phyloP scores from a whole-genome alignment of 2,888 invertebrate species.

The Bembecia ichneumoniformis region DNA sequence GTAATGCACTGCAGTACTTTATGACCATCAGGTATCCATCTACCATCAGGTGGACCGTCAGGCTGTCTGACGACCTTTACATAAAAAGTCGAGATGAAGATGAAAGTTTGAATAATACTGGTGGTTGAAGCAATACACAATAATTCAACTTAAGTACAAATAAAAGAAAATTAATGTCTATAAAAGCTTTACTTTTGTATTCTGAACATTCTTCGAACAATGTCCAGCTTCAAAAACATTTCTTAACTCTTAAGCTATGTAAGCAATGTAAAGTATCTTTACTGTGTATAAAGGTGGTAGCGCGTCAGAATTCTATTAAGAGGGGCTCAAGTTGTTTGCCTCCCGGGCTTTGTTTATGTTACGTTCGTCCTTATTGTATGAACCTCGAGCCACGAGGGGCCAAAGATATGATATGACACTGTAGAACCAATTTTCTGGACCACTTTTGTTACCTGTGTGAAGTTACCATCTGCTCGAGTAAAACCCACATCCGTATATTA shows the following conservation, averaged over 20 bases:
- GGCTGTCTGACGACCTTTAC: no score
- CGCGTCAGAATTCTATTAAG: slow-evolving; percentile 54
- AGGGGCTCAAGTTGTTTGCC: slow-evolving; percentile 51
- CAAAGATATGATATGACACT: slow-evolving; percentile 33
- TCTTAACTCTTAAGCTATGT: slow-evolving; percentile 12
- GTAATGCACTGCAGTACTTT: no score
- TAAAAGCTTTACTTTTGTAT: background rate
- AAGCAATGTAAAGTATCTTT: slow-evolving; percentile 39
- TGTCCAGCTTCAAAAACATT: slow-evolving; percentile 16
- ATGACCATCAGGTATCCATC: no score
- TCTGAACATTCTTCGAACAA: slow-evolving; percentile 18
- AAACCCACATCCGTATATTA: no score
- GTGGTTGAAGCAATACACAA: no score
- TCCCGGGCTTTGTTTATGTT: slow-evolving; percentile 43
- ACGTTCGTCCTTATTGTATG: slow-evolving; percentile 45
- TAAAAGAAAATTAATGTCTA: no score
- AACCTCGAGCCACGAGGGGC: slow-evolving; percentile 20
- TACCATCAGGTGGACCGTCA: no score
- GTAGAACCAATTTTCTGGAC: slow-evolving; percentile 37
- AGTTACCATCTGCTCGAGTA: slow-evolving; percentile 27
- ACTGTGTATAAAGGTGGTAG: slow-evolving; percentile 35
- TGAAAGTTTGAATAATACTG: no score
- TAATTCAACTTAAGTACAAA: no score
- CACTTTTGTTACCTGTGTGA: slow-evolving; percentile 25
- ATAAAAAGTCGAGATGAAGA: no score